These are phyloP conservation scores for Coenobita brevimanus DNA, from an alignment of 1,140 invertebrate species.

Conservation along the genomic window DNA sequence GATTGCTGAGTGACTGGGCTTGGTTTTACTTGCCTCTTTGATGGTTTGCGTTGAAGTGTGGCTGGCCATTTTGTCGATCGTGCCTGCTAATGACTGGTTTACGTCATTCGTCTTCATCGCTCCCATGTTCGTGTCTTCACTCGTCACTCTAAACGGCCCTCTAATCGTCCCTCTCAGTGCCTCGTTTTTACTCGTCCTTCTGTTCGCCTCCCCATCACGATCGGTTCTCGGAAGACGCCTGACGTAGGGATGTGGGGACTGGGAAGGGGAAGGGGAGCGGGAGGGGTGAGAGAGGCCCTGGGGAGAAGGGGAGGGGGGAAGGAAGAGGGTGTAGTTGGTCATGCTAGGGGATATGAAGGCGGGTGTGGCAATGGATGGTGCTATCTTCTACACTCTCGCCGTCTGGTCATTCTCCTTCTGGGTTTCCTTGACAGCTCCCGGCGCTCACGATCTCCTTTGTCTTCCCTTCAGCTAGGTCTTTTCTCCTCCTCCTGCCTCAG, in stretches of 20 bases:
- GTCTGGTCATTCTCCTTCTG: conserved; percentile 38
- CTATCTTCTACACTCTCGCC: conserved; percentile 38
- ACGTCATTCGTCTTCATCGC: not conserved
- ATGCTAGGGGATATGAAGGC: not conserved
- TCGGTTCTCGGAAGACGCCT: not conserved
- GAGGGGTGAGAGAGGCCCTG: not conserved
- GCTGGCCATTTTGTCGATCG: not conserved
- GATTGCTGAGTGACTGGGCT: not conserved
- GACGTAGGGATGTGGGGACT: not conserved
- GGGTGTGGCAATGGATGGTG: not conserved
- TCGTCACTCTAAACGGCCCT: not conserved
- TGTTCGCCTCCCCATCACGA: not conserved
- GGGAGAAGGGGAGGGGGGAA: conserved; percentile 29
- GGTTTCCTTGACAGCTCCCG: not conserved
- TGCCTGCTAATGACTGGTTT: not conserved
- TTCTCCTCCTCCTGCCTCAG: not conserved
- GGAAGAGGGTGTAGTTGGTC: not conserved
- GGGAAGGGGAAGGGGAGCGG: conserved; percentile 1
- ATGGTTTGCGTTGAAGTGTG: not conserved
- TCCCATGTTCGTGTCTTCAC: too few relatives aligned
- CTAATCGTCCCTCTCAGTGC: not conserved
- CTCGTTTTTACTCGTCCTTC: not conserved
- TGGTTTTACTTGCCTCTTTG: not conserved
- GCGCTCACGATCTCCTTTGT: not conserved
- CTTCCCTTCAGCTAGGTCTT: not conserved